A percentile compares a stretch with the other conserved stretches of the same genome.
Evolutionary conservation across 37 sponge, comb jelly and placozoan species (phyloP).

Genomic region (Oscarella lobularis): DNA sequence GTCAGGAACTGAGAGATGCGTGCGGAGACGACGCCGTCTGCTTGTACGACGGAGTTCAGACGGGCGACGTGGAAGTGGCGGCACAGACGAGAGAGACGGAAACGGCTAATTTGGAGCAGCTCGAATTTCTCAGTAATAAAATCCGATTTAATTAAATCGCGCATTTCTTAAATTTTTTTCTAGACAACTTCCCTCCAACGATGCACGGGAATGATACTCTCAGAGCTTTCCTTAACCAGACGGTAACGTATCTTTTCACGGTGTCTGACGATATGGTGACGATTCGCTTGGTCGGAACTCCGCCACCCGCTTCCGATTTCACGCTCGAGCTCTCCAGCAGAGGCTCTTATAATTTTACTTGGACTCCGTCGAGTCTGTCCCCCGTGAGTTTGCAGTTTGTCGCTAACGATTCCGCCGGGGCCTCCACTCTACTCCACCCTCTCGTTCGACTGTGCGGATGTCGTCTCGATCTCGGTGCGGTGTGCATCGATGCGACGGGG

Average conservation of each 20-base stretch:
- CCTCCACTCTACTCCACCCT: background rate
- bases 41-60: background rate
- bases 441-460: background rate
- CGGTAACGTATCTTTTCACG: background rate
- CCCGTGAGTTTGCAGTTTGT: conserved; percentile 8
- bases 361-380: background rate
- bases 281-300: conserved; percentile 5
- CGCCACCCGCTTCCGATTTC: background rate
- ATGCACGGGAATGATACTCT: conserved; percentile 3
- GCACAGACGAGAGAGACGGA: background rate
- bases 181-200: conserved; percentile 16
- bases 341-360: conserved; percentile 10
- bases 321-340: background rate
- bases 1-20: background rate
- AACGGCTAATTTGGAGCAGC: background rate
- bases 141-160: too few species aligned
- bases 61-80: background rate
- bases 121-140: too few species aligned
- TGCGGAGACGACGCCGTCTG: background rate
- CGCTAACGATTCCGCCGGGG: conserved; percentile 14
- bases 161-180: background rate
- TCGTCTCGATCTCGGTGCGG: background rate
- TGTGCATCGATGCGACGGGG: background rate
- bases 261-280: conserved; percentile 6
- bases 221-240: background rate